Percentiles rank a stretch among this genome's conserved stretches.
phyloP scores from a whole-genome alignment of 1,140 invertebrate genomes.

The Elysia chlorotica region DNA sequence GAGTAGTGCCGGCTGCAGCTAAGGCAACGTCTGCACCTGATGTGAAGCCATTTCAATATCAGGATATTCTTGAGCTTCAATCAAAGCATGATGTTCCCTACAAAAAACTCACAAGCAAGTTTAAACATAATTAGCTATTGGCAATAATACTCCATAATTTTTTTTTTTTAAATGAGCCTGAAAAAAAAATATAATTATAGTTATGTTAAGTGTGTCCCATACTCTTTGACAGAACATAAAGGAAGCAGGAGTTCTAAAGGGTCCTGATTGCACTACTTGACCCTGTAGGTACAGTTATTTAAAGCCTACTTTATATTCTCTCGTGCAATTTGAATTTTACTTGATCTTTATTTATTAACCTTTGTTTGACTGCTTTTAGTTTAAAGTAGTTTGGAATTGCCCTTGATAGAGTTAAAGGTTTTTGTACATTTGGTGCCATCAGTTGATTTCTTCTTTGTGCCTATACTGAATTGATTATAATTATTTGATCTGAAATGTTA shows the following conservation, averaged over 20 bases:
- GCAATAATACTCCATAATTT: background rate
- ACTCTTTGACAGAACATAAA: too few species aligned
- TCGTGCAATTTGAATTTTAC: too few species aligned
- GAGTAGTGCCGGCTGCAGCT: background rate
- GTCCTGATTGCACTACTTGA: too few species aligned
- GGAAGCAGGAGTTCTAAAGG: too few species aligned
- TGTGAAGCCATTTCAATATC: conserved; percentile 59
- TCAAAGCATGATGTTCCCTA: conserved; percentile 48
- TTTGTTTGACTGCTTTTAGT: background rate
- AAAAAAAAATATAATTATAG: too few species aligned
- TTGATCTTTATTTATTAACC: background rate
- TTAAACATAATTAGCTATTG: background rate
- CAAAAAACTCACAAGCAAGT: conserved; percentile 58
- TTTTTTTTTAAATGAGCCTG: too few species aligned
- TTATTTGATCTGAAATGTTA: too few species aligned
- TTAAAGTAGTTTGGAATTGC: background rate
- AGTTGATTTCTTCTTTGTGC: background rate
- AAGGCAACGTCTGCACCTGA: conserved; percentile 36
- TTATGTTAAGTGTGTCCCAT: too few species aligned
- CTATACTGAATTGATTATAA: background rate
- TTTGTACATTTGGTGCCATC: too few species aligned
- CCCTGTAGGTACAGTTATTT: too few species aligned
- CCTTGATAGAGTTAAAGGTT: too few species aligned
- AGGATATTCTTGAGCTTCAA: conserved; percentile 58
- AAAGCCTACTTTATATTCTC: too few species aligned